Conservation (phyloP, 2,113 vertebrate genomes). For the Osmerus eperlanus region DNA sequence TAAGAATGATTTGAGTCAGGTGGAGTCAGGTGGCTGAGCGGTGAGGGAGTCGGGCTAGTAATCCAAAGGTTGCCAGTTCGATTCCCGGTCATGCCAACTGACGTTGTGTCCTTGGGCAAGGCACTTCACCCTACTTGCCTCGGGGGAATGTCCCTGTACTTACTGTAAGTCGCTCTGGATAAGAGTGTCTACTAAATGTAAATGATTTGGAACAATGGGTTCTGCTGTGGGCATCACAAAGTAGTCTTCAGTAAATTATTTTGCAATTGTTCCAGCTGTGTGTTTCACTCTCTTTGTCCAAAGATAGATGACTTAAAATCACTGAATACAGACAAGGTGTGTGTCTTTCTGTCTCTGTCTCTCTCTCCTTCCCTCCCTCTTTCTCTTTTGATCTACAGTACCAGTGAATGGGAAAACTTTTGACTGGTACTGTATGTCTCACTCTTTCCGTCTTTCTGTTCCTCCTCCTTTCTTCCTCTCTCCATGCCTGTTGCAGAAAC, state of each 20-base stretch:
- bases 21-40: too few relatives aligned
- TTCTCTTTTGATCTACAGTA: not conserved
- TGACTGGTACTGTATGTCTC: not conserved
- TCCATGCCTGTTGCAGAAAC: slow-evolving; percentile 47
- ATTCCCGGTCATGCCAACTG: too few relatives aligned
- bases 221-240: not conserved
- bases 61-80: too few relatives aligned
- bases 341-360: not conserved
- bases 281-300: not conserved
- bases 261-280: not conserved
- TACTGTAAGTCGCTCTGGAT: too few relatives aligned
- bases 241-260: too few relatives aligned
- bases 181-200: too few relatives aligned
- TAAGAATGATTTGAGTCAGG: too few relatives aligned
- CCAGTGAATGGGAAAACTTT: too few relatives aligned
- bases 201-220: not conserved
- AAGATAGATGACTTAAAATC: not conserved
- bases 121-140: too few relatives aligned
- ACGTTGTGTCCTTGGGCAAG: too few relatives aligned
- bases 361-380: not conserved
- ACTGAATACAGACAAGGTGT: not conserved
- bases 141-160: too few relatives aligned
- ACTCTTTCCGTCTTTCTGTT: slow-evolving; percentile 3
- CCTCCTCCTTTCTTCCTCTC: slow-evolving; percentile 14
- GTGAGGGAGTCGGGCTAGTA: too few relatives aligned